Base-by-base conservation (phyloP, 2,797 vertebrate species). In the Liasis olivaceus region DNA sequence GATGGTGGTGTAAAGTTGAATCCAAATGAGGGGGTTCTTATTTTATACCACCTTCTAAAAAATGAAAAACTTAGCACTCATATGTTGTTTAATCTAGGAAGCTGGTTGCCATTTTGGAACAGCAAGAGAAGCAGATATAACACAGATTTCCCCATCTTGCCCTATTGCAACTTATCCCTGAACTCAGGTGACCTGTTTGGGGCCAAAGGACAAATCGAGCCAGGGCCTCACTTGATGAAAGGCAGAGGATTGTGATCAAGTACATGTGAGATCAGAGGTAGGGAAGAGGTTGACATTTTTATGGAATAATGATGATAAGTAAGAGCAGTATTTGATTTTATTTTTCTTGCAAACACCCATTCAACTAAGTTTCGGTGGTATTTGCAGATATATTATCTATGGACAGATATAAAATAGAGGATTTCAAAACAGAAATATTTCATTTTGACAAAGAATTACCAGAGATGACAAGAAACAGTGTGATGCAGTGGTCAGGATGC, bases 291-390 rank as follows among this genome's bases (percentile, higher is more conserved):
- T 97, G 97, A 97, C 94, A 88, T 96, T 96, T 98, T 97, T 97
- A 97, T 96, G 92, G 92, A 97, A 97, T 95, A 97, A 97, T 95
- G 91, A 95, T 96, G 95, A 96, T 96, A 97, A 96, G 91, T 95
- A 97, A 96, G 96, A 95, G 85, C 8, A 24, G 81, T 28, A 54
- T 94, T 95, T 94, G 95, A 93, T 90, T 92, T 87, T 95, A 92
- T 58, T 81, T 91, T 66, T 96, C 93, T 95, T 22, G 8, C 92
- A 89, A 94, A 93, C 26, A 94, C 90, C 72, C 93, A 92, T 95
- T 91, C 88, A 92, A 58, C 42, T 93, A 93, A 93, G 22, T 54
- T 22, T 88, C 92, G 64, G 87, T 96, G 87, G 92, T 94, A 90
- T 94, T 94, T 69, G 92, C 54, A 95, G 95, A 97, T 97, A 97